A percentile compares a stretch with the other conserved stretches of the same genome.
These are phyloP conservation scores for Amiota communis DNA, from an alignment of 2,888 invertebrate genomes.

Conservation along the genomic window DNA sequence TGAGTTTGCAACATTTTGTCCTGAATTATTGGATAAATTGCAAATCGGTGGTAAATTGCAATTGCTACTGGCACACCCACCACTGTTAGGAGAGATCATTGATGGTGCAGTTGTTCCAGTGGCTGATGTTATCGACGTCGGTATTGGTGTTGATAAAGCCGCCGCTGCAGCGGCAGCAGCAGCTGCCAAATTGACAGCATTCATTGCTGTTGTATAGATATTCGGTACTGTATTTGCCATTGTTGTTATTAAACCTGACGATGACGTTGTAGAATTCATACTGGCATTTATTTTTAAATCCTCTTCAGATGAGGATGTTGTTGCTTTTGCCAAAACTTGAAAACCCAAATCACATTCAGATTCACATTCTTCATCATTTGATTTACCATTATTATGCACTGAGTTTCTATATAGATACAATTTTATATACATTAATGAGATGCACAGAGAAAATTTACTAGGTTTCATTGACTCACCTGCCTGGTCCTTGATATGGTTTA, in stretches of 20 bases:
- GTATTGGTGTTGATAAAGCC: constrained; percentile 23
- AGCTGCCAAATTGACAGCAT: constrained; percentile 27
- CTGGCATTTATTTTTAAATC: constrained; percentile 58
- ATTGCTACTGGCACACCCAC: constrained; percentile 45
- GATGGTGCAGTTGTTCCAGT: constrained; percentile 51
- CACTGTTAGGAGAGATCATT: constrained; percentile 50
- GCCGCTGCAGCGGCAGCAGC: constrained; percentile 30
- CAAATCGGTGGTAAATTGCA: constrained; percentile 52
- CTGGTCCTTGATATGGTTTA: constrained; percentile 72
- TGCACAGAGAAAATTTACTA: background rate
- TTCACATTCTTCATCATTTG: constrained; percentile 67
- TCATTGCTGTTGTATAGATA: constrained; percentile 49
- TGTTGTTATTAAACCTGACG: constrained; percentile 28
- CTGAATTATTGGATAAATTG: constrained; percentile 41
- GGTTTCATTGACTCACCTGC: constrained; percentile 57
- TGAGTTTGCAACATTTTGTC: constrained; percentile 42
- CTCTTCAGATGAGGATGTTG: constrained; percentile 55
- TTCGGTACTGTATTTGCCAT: constrained; percentile 51
- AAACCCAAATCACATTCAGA: constrained; percentile 70
- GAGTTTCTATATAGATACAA: constrained; percentile 52
- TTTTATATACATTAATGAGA: background rate
- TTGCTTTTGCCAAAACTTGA: constrained; percentile 68
- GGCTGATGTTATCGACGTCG: constrained; percentile 33
- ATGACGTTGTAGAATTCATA: constrained; percentile 30
- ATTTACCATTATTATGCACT: constrained; percentile 55